Evolutionary conservation across 2,888 invertebrate genomes (phyloP), one percentile per base, ranked within the genome.

Genomic region (Ichneumon xanthorius): DNA sequence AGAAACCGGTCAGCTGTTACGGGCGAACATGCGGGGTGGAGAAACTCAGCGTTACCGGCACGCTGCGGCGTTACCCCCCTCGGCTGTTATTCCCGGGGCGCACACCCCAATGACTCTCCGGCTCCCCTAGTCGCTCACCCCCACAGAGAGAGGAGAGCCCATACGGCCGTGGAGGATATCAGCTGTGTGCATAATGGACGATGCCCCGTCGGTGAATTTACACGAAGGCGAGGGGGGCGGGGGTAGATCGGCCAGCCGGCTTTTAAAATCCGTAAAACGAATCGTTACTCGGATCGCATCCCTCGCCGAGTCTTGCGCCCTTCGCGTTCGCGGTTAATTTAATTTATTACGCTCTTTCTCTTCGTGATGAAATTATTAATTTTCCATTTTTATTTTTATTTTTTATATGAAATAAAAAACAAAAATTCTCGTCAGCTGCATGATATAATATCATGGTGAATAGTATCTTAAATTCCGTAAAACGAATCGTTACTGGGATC

Each of bases 1-100:
- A 93, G 93, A 89, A 88, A 88, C 88, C 88, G 90, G 93, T 93
- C 93, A 93, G 93, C 93, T 93, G 93, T 93, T 92, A 85, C 88
- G 78, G 76, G 86, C 83, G 88, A n/a, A 22, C 89, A 91, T 91
- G 90, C 89, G 90, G 91, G 89, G 22, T 80, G 79, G n/a, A 19
- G 26, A 58, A 58, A 22, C 67, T 87, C 89, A 89, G 89, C 90
- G 85, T 80, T 85, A 79, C 77, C 82, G 26, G 26, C 26, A 26
- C 26, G 26, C 26, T 2, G 26, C 89, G 89, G 89, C 90, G 85
- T 80, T 85, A 77, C 72, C 82, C 87, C 81, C 87, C 70, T 75
- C 61, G 73, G 79, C 58, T 65, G 71, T 53, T 63, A 37, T 76
- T 40, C 67, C 33, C 48, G 61, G 33, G 45, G n/a, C 67, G 50